Evolutionary conservation across 1,140 invertebrate genomes (phyloP), one percentile per base, ranked within the genome.

Genomic region (Drosophila kohkoa): DNA sequence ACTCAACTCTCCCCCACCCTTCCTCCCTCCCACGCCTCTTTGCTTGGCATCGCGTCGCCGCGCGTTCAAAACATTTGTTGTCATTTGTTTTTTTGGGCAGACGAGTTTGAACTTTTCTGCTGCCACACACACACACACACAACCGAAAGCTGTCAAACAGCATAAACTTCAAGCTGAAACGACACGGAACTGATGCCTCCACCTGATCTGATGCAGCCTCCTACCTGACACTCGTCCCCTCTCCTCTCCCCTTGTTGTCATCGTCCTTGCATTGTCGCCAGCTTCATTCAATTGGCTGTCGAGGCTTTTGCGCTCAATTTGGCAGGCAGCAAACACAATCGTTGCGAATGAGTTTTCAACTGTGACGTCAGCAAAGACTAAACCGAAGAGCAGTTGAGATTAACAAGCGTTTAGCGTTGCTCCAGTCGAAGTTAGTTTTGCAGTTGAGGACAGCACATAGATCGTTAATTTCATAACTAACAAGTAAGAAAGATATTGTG

Each of bases 91-190:
- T 63, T 60, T 63, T 25, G 20, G 20, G 16, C 32, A 77, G 77
- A 78, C 66, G 20, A 76, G 68, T 72, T 66, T 59, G 30, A 65
- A 75, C 52, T 71, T 79, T 80, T 80, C 51, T 16, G 51, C n/a
- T 55, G 58, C 79, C 68, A 65, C 78, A 69, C 57, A 75, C 58
- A 76, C 68, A 65, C 68, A 65, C 3, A 20, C 78, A 63, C 57
- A 75, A 75, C 62, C 73, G 67, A 71, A 59, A 79, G 65, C 77
- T 87, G 83, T 88, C 85, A 83, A 77, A 80, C 77, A 67, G 83
- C 77, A 77, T 87, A 87, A 87, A 87, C 80, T 88, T 88, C 83
- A 87, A 88, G 88, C 83, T 86, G 82, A 86, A 85, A 81, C 82
- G 82, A 85, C 70, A 68, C 82, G 82, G 82, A 85, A 85, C 82